Percentiles rank a stretch among this genome's conserved stretches.
These are phyloP conservation scores for Camptogramma bilineatum DNA, from an alignment of 2,888 invertebrate species.

Conservation along the genomic window DNA sequence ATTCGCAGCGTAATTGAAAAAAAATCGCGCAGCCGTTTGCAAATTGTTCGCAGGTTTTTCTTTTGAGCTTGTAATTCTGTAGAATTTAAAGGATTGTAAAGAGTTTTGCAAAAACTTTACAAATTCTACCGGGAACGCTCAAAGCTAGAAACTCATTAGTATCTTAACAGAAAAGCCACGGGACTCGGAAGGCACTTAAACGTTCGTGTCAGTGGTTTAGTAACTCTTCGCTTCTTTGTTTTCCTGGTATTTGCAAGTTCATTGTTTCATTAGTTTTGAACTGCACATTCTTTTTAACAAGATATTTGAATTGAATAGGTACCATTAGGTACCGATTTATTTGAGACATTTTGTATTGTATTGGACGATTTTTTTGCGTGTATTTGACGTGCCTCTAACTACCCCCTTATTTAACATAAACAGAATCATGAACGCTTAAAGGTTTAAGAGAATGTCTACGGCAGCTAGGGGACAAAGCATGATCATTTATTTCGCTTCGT, in stretches of 20 bases:
- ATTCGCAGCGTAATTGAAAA: not conserved
- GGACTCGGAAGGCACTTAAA: conserved; percentile 7
- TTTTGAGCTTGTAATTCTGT: conserved; percentile 20
- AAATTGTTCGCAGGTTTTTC: conserved; percentile 19
- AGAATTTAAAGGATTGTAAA: not conserved
- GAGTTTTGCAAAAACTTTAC: not conserved
- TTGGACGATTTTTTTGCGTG: no score
- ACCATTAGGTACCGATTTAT: no score
- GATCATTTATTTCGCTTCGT: no score
- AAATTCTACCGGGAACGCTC: conserved; percentile 9
- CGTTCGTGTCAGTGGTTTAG: conserved; percentile 11
- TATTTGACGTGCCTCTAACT: no score
- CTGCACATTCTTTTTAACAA: not conserved
- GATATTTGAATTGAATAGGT: no score
- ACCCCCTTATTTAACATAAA: no score
- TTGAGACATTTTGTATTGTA: no score
- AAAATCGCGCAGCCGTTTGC: conserved; percentile 22
- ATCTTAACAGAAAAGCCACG: conserved; percentile 46
- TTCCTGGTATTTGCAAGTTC: conserved; percentile 15
- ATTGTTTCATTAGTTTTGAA: conserved; percentile 4
- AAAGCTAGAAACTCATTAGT: conserved; percentile 53
- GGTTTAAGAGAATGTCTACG: no score
- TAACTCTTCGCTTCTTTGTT: conserved; percentile 23
- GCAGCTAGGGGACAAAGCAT: no score
- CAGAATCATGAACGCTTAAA: no score